Evolutionary conservation across 2,888 invertebrate genomes (phyloP).

Genomic region (Zeuzera pyrina): DNA sequence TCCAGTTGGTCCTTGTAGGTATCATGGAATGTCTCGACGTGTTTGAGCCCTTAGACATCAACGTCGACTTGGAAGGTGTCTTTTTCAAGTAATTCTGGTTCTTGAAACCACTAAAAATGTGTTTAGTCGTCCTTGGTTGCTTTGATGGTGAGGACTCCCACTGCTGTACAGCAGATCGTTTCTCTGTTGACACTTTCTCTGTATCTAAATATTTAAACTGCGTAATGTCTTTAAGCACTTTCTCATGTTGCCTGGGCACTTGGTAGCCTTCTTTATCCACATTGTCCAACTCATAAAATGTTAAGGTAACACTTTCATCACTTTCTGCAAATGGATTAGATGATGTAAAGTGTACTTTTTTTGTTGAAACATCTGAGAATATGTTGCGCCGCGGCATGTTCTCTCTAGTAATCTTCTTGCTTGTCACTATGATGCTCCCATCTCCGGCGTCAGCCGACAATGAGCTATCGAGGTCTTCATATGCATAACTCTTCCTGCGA

Average conservation of each 20-base stretch:
- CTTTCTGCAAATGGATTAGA: constrained; percentile 61
- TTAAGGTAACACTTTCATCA: constrained; percentile 63
- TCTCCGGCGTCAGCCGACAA: constrained; percentile 73
- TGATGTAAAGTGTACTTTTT: constrained; percentile 62
- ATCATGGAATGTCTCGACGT: constrained; percentile 40
- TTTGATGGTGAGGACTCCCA: constrained; percentile 56
- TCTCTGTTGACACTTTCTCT: constrained; percentile 47
- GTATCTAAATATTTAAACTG: constrained; percentile 62
- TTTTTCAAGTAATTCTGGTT: constrained; percentile 38
- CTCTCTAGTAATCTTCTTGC: constrained; percentile 58
- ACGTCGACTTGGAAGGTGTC: constrained; percentile 55
- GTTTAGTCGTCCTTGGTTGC: constrained; percentile 42
- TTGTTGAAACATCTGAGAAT: constrained; percentile 47
- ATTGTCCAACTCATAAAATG: constrained; percentile 60
- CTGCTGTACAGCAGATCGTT: constrained; percentile 42
- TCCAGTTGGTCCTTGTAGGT: constrained; percentile 43
- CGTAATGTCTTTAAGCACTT: constrained; percentile 37
- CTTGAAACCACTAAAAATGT: constrained; percentile 44
- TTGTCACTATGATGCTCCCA: constrained; percentile 67
- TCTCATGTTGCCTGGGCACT: constrained; percentile 25
- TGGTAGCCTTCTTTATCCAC: constrained; percentile 35
- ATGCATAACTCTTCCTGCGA: constrained; percentile 49
- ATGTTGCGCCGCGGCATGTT: constrained; percentile 60
- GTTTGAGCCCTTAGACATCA: constrained; percentile 45
- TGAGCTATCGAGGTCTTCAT: constrained; percentile 74